A percentile compares a stretch with the other conserved stretches of the same genome.
phyloP scores from a whole-genome alignment of 2,113 vertebrate species.

The Percina caprodes region DNA sequence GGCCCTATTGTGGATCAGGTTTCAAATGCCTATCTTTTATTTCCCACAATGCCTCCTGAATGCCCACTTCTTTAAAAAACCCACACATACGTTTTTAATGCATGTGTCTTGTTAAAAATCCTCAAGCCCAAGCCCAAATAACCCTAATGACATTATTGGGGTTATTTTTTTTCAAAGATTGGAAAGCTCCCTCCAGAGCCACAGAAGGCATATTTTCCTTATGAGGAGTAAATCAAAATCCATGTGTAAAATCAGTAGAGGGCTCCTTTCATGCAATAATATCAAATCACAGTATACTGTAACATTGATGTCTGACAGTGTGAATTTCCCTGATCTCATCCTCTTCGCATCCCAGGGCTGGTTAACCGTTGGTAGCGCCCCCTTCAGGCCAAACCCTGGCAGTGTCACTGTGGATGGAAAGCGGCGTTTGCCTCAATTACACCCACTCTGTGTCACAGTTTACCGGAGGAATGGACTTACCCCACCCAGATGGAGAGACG shows the following conservation, averaged over 20 bases:
- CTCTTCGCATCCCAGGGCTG: conserved; percentile 72
- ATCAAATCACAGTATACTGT: background rate
- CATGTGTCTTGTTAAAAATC: background rate
- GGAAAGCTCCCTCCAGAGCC: background rate
- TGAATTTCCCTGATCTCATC: conserved; percentile 1
- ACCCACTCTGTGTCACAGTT: conserved; percentile 78
- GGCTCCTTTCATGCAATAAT: background rate
- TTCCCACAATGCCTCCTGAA: background rate
- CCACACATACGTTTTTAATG: background rate
- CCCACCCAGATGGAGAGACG: conserved; percentile 60
- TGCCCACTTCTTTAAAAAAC: background rate
- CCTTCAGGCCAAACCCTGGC: conserved; percentile 66
- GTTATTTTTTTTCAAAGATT: background rate
- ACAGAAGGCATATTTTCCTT: background rate
- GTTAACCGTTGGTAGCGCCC: conserved; percentile 72
- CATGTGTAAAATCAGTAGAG: background rate
- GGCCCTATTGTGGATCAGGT: background rate
- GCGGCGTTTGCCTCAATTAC: conserved; percentile 54
- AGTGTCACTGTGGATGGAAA: conserved; percentile 71
- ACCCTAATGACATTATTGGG: background rate
- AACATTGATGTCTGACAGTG: background rate
- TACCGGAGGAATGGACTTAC: conserved; percentile 71
- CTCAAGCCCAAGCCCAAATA: background rate
- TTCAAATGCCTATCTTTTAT: background rate
- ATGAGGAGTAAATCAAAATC: background rate